These are phyloP conservation scores for Philopedon plagiatum DNA, from an alignment of 2,888 invertebrate genomes.

Conservation along the genomic window DNA sequence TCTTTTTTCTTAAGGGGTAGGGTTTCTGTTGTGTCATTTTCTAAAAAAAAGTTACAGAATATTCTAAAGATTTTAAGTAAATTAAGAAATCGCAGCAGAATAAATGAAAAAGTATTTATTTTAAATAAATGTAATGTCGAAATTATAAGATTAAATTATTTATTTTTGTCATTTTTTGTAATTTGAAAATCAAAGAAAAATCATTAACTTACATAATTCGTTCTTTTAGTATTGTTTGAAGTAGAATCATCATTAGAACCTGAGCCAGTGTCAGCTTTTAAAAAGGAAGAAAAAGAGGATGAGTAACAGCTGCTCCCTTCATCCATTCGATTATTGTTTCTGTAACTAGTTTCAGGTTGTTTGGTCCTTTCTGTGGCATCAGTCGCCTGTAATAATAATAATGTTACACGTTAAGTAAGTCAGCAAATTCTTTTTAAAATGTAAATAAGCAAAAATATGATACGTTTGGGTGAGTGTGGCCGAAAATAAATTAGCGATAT, in stretches of 20 bases:
- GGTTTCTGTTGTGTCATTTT: conserved; percentile 66
- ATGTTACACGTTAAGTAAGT: background rate
- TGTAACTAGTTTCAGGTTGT: conserved; percentile 20
- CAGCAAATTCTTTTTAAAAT: too few relatives aligned
- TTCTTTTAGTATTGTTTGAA: conserved; percentile 57
- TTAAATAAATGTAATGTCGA: background rate
- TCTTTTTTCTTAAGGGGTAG: conserved; percentile 68
- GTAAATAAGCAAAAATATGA: too few relatives aligned
- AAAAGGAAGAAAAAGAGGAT: conserved; percentile 80
- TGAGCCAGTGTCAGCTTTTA: conserved; percentile 75
- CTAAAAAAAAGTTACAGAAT: conserved; percentile 49
- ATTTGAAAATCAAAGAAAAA: too few relatives aligned
- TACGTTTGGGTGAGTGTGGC: too few relatives aligned
- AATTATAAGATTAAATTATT: too few relatives aligned
- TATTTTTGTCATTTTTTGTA: too few relatives aligned
- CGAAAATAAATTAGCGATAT: too few relatives aligned
- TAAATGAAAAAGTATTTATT: too few relatives aligned
- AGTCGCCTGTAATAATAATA: conserved; percentile 26
- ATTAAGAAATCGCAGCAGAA: too few relatives aligned
- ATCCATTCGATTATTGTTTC: conserved; percentile 62
- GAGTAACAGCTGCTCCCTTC: conserved; percentile 79
- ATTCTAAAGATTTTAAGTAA: too few relatives aligned
- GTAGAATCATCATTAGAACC: conserved; percentile 67
- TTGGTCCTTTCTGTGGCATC: conserved; percentile 10
- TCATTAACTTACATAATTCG: conserved; percentile 61